Conservation (phyloP, 35 echinoderm and acorn worm species). For the Patiria miniata region DNA sequence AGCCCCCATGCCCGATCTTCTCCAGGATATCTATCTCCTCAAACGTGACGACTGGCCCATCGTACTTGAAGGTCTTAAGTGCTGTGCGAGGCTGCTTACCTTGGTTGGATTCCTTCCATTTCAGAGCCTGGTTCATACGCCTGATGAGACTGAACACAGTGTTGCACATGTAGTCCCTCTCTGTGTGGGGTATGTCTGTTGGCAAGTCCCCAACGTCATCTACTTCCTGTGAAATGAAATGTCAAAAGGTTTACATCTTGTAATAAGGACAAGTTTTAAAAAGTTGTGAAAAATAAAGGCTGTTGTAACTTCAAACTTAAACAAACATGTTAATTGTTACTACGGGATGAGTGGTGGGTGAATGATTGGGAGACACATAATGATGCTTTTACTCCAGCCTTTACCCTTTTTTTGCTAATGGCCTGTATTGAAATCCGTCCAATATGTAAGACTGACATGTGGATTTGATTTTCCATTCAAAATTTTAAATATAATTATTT, state of each 20-base stretch:
- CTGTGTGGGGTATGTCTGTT: not conserved
- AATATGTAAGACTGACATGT: too few relatives aligned
- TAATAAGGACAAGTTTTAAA: not conserved
- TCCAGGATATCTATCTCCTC: conserved; percentile 21
- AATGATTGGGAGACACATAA: not conserved
- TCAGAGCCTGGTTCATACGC: not conserved
- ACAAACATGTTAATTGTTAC: not conserved
- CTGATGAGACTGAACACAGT: conserved; percentile 15
- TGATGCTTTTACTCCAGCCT: too few relatives aligned
- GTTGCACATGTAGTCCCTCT: conserved; percentile 16
- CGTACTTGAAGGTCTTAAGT: conserved; percentile 26
- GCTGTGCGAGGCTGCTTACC: not conserved
- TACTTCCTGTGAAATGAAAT: not conserved
- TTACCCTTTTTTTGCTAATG: too few relatives aligned
- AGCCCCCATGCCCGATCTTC: conserved; percentile 58
- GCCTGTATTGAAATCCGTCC: too few relatives aligned
- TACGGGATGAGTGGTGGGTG: not conserved
- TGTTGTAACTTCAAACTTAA: not conserved
- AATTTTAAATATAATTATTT: too few relatives aligned
- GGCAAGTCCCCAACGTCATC: not conserved
- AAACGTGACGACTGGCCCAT: conserved; percentile 39
- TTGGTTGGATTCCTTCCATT: conserved; percentile 30
- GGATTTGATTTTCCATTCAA: too few relatives aligned
- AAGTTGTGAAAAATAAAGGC: not conserved
- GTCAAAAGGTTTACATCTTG: not conserved